Conservation (phyloP, 2,113 vertebrate species). For the Calypte anna region DNA sequence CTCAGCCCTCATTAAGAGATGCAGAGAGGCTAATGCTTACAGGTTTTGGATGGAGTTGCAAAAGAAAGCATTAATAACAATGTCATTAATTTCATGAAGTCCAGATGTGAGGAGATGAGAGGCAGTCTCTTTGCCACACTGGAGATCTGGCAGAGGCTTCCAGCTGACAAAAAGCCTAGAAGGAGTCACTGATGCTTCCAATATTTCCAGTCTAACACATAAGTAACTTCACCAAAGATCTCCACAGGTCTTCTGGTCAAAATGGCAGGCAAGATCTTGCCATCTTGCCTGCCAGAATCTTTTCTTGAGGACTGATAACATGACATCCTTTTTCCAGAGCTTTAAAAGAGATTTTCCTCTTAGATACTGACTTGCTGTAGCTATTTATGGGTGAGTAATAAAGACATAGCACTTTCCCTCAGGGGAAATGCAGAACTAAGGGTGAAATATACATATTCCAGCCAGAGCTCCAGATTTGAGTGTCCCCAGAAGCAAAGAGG, state of each 20-base stretch:
- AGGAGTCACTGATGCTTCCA: background rate
- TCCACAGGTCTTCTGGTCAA: background rate
- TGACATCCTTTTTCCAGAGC: background rate
- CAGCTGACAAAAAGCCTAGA: background rate
- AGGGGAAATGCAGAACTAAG: background rate
- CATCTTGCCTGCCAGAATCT: background rate
- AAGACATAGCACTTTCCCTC: background rate
- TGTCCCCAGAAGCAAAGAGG: background rate
- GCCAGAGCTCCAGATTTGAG: background rate
- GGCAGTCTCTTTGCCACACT: background rate
- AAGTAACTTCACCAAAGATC: background rate
- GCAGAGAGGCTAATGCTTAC: background rate
- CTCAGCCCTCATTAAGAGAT: background rate
- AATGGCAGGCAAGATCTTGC: background rate
- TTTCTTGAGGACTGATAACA: background rate
- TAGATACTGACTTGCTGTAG: background rate
- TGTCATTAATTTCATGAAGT: background rate
- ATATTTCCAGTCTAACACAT: background rate
- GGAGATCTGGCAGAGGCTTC: background rate
- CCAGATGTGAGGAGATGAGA: slow-evolving; percentile 16
- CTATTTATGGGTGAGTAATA: background rate
- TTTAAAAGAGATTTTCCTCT: background rate
- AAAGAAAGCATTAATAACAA: background rate
- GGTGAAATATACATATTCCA: background rate
- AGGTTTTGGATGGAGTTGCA: background rate